Evolutionary conservation across 2,113 vertebrate species (phyloP), one percentile per base, ranked within the genome.

Genomic region (Sarotherodon lohbergeri): DNA sequence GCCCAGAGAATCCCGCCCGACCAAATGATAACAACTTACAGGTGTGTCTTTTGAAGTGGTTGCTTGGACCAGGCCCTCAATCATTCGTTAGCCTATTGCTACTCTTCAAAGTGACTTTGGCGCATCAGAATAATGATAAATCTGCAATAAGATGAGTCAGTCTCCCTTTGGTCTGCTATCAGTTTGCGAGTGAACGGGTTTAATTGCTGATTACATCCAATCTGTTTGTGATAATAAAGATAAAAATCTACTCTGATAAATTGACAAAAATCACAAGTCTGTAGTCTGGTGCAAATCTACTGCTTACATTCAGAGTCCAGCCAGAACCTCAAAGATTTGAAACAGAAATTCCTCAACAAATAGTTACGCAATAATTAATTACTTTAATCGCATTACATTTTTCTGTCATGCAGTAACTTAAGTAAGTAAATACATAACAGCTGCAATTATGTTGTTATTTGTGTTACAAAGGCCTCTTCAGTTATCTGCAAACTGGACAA

Each of bases 341-440:
- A 63, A 63, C 16, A 11, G 14, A 17, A 73, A 73, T 24, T 73
- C 68, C 14, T 73, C 14, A 17, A 48, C 14, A 29, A 73, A 73
- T 73, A 73, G 41, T 48, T 27, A 73, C 2, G 4, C 9, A 46
- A 14, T 46, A 68, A 41, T 68, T 41, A 41, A 68, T 68, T 68
- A 68, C 36, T 24, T 19, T 14, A 22, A 41, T 12, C 0, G 0
- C 11, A 68, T 68, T 0, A 14, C 11, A 41, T 68, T 68, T 41
- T 68, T 68, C 63, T 22, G 36, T 22, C 11, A 41, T 9, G 36
- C 63, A 9, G 63, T 14, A 68, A 68, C 63, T 24, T 22, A 68
- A 36, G 29, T 63, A 19, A 68, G 19, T 68, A 22, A 22, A 39
- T 68, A 68, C 36, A 68, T 41, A 14, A 41, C 1, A 68, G 63